A percentile compares a stretch with the other conserved stretches of the same genome.
These are phyloP conservation scores for Mesoclemmys tuberculata DNA, from an alignment of 2,113 vertebrate species.

Conservation along the genomic window DNA sequence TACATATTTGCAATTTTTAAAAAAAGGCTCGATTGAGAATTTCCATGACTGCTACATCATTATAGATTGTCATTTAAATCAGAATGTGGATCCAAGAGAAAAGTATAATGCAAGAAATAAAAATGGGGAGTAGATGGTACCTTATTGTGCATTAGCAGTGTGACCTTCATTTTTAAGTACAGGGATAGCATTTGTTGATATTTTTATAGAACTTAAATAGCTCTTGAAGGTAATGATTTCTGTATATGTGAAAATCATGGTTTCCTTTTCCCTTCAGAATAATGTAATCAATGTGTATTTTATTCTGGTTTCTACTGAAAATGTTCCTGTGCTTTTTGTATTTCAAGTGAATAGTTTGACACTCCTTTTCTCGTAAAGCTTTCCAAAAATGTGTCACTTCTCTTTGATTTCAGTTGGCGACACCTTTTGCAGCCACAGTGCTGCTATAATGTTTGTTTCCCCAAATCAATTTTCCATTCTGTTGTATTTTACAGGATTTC, in stretches of 20 bases:
- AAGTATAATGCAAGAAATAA: not conserved
- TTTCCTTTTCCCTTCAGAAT: conserved; percentile 32
- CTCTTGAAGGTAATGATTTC: not conserved
- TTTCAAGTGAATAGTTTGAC: not conserved
- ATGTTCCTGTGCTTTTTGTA: not conserved
- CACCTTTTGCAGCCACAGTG: not conserved
- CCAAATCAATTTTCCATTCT: not conserved
- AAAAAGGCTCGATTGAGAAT: not conserved
- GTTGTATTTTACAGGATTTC: not conserved
- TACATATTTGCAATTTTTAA: conserved; percentile 29
- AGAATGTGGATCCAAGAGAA: not conserved
- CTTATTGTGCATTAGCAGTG: not conserved
- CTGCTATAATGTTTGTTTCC: not conserved
- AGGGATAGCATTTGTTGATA: not conserved
- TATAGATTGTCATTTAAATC: not conserved
- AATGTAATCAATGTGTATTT: not conserved
- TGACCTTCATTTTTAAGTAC: conserved; percentile 12
- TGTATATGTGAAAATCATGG: not conserved
- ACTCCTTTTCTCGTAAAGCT: accelerated
- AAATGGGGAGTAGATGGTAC: not conserved
- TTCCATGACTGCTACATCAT: not conserved
- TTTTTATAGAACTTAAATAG: not conserved
- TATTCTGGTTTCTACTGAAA: not conserved
- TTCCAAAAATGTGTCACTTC: not conserved
- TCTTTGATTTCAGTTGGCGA: not conserved